These are phyloP conservation scores for Ageneiosus marmoratus DNA, from an alignment of 2,113 vertebrate genomes.

Conservation along the genomic window DNA sequence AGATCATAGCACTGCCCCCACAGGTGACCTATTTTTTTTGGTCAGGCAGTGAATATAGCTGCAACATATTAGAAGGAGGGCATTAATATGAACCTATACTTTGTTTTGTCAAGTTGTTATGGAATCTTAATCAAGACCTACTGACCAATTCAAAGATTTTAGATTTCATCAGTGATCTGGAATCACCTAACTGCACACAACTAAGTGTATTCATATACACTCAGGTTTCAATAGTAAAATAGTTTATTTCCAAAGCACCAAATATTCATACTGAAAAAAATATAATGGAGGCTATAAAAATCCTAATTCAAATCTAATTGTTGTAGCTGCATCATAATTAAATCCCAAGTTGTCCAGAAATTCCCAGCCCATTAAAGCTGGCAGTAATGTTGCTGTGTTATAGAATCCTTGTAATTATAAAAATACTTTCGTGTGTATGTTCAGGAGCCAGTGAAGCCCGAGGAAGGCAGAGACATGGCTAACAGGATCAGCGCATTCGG, in stretches of 20 bases:
- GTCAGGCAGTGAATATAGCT: no score
- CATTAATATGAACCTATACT: neutral
- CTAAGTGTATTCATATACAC: neutral
- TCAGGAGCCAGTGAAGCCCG: conserved; percentile 91
- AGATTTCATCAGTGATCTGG: neutral
- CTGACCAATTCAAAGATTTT: neutral
- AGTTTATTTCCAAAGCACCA: neutral
- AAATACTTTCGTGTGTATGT: neutral
- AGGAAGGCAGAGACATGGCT: conserved; percentile 96
- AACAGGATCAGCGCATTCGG: conserved; percentile 95
- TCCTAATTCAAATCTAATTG: no score
- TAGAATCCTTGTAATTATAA: neutral
- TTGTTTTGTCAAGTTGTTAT: no score
- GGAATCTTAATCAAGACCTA: neutral
- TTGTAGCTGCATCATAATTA: neutral
- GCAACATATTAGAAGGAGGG: no score
- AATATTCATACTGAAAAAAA: neutral
- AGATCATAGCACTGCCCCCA: no score
- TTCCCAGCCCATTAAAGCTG: neutral
- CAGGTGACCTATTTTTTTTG: no score
- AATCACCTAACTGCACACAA: neutral
- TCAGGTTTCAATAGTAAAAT: neutral
- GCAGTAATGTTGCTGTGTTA: neutral
- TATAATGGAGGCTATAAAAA: neutral
- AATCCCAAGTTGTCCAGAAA: no score